phyloP scores from a whole-genome alignment of 2,797 vertebrate genomes.

The Argyrosomus regius region DNA sequence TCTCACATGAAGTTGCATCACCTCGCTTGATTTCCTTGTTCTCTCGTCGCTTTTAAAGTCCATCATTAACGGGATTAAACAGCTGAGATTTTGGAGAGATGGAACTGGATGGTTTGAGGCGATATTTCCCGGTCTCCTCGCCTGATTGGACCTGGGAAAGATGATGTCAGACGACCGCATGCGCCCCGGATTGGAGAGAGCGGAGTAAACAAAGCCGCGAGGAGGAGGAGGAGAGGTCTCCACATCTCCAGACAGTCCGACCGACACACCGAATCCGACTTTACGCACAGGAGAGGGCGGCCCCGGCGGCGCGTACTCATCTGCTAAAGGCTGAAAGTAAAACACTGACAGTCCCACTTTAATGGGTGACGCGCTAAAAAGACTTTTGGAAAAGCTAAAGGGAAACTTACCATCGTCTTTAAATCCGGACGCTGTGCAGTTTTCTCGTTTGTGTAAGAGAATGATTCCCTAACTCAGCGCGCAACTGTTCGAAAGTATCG shows the following conservation, averaged over 20 bases:
- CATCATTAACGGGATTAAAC: conserved; percentile 81
- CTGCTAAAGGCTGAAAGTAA: conserved; percentile 71
- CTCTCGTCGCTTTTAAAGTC: conserved; percentile 76
- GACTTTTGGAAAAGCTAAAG: conserved; percentile 57
- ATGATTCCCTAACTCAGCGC: conserved; percentile 46
- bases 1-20: conserved; percentile 67
- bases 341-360: conserved; percentile 69
- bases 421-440: conserved; percentile 61
- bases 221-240: conserved; percentile 85
- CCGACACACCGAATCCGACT: conserved; percentile 76
- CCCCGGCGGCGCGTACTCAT: conserved; percentile 68
- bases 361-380: conserved; percentile 62
- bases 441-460: conserved; percentile 48
- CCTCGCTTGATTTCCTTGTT: conserved; percentile 71
- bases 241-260: conserved; percentile 84
- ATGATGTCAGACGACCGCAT: conserved; percentile 82
- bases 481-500: conserved; percentile 36
- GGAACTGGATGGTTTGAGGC: conserved; percentile 63
- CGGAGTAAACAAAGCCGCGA: conserved; percentile 86
- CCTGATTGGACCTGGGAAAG: conserved; percentile 85
- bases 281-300: conserved; percentile 75
- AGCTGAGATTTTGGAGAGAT: conserved; percentile 77
- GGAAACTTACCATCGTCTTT: conserved; percentile 61
- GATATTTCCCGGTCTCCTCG: conserved; percentile 55
- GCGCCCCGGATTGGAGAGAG: conserved; percentile 83